phyloP scores from a whole-genome alignment of 37 sponge, comb jelly and placozoan species.

The Aphrocallistes beatrix region DNA sequence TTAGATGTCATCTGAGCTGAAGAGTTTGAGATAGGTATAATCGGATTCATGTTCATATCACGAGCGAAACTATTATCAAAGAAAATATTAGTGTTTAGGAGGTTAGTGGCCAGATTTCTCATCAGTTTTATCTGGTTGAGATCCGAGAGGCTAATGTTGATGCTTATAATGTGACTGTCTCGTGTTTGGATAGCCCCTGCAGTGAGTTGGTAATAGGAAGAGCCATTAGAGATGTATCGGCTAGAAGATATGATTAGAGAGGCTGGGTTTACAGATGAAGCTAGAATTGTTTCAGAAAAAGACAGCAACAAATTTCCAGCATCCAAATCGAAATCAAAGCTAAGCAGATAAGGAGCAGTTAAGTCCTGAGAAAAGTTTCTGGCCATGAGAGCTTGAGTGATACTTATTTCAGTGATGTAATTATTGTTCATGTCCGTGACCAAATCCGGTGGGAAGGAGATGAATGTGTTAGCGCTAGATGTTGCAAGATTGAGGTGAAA shows the following conservation, averaged over 20 bases:
- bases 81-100: slow-evolving; percentile 41
- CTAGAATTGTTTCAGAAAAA: slow-evolving; percentile 74
- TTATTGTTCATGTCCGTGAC: slow-evolving; percentile 65
- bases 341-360: slow-evolving; percentile 38
- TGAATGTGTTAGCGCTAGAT: slow-evolving; percentile 30
- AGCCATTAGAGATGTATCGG: neutral
- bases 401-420: slow-evolving; percentile 29
- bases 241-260: slow-evolving; percentile 37
- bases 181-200: slow-evolving; percentile 42
- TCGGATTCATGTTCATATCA: slow-evolving; percentile 60
- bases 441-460: slow-evolving; percentile 43
- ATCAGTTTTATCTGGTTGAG: slow-evolving; percentile 67
- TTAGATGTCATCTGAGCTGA: slow-evolving; percentile 22
- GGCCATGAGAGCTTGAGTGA: slow-evolving; percentile 31
- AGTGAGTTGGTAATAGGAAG: slow-evolving; percentile 49
- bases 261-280: slow-evolving; percentile 34
- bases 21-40: slow-evolving; percentile 36
- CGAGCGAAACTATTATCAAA: slow-evolving; percentile 35
- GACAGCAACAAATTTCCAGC: slow-evolving; percentile 38
- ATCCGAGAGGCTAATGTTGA: slow-evolving; percentile 56
- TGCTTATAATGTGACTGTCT: slow-evolving; percentile 39
- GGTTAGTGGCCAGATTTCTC: slow-evolving; percentile 44
- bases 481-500: slow-evolving; percentile 36
- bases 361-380: slow-evolving; percentile 39
- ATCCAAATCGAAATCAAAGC: slow-evolving; percentile 68